Conservation (phyloP, 2,888 invertebrate genomes). For the Dasypolia templi region DNA sequence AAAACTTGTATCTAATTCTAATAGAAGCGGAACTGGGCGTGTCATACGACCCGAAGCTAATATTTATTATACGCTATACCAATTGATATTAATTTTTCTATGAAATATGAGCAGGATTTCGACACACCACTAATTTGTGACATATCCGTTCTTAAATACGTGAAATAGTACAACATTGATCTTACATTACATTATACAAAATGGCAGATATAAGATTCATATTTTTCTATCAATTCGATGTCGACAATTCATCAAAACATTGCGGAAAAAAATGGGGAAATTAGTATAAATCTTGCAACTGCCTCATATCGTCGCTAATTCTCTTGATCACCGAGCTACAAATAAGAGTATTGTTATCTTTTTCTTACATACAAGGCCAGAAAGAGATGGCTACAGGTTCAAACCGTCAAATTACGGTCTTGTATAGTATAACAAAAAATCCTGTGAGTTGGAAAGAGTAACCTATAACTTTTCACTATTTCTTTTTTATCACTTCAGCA, state of each 20-base stretch:
- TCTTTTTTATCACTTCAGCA: no score
- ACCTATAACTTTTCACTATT: no score
- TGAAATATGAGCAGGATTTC: no score
- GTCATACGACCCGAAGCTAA: no score
- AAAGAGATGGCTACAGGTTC: not conserved
- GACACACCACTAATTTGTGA: not conserved
- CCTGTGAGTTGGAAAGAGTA: no score
- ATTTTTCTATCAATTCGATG: not conserved
- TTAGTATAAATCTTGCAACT: not conserved
- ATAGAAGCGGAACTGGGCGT: not conserved
- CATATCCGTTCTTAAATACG: not conserved
- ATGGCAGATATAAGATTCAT: constrained; percentile 19
- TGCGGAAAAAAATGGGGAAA: not conserved
- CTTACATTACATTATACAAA: not conserved
- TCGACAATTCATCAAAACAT: not conserved
- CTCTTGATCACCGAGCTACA: constrained; percentile 1
- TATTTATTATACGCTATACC: no score
- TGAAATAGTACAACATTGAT: constrained; percentile 5
- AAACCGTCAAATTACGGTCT: no score
- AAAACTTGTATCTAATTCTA: no score
- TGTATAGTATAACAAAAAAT: no score
- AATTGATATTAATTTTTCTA: no score
- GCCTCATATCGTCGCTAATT: not conserved
- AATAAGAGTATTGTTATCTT: not conserved
- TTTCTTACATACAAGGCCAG: not conserved